A percentile compares a stretch with the other conserved stretches of the same genome.
Conservation (phyloP, 2,797 vertebrate species). For the Manis crassicaudata region DNA sequence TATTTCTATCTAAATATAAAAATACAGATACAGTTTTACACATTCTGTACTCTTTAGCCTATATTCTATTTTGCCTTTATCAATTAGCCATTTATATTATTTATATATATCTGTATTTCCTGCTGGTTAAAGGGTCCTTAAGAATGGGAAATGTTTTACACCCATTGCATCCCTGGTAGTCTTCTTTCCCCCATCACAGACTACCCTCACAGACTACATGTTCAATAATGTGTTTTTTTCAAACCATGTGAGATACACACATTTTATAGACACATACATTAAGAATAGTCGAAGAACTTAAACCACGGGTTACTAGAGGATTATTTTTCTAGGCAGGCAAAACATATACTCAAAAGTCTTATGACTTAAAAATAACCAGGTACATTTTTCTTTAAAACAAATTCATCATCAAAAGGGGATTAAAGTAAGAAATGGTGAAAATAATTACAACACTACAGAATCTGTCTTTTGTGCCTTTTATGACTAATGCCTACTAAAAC, state of each 20-base stretch:
- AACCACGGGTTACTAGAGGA: slow-evolving; percentile 11
- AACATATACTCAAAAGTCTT: slow-evolving; percentile 6
- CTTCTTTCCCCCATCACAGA: not conserved
- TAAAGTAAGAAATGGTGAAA: slow-evolving; percentile 45
- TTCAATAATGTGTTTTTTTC: not conserved
- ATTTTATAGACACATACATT: not conserved
- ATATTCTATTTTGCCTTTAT: not conserved
- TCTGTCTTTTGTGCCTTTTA: slow-evolving; percentile 37
- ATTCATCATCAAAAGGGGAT: slow-evolving; percentile 40
- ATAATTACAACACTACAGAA: slow-evolving; percentile 50
- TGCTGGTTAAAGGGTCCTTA: not conserved
- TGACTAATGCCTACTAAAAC: slow-evolving; percentile 57
- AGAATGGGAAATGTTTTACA: not conserved
- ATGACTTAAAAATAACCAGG: slow-evolving; percentile 50
- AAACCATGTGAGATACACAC: not conserved
- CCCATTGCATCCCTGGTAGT: not conserved
- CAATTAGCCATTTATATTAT: not conserved
- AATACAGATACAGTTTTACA: not conserved
- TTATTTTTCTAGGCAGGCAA: not conserved
- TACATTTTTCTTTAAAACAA: slow-evolving; percentile 40
- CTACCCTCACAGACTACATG: not conserved
- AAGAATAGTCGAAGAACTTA: slow-evolving; percentile 23
- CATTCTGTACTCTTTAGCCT: not conserved
- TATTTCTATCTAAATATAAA: not conserved
- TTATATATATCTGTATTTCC: not conserved